These are phyloP conservation scores for Drosophila gunungcola DNA, from an alignment of 1,140 invertebrate genomes.

Conservation along the genomic window DNA sequence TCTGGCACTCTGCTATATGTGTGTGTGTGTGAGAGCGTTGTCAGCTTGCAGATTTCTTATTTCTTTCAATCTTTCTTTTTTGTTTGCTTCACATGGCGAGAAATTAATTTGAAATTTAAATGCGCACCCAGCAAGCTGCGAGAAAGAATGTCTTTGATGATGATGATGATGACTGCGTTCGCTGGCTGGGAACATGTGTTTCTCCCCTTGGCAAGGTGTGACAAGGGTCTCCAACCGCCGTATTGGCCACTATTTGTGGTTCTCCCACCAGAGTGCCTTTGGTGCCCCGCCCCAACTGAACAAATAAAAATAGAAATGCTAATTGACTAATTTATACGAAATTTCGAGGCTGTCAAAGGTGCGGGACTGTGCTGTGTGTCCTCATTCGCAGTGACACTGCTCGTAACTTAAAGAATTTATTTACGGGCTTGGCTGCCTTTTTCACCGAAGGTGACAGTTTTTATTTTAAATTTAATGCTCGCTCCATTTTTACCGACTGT, in stretches of 20 bases:
- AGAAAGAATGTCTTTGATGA: constrained; percentile 66
- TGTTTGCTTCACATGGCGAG: constrained; percentile 61
- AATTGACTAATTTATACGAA: constrained; percentile 74
- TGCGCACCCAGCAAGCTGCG: constrained; percentile 62
- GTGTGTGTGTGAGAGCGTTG: constrained; percentile 18
- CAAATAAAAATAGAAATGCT: constrained; percentile 55
- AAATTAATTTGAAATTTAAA: constrained; percentile 84
- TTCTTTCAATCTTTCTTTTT: constrained; percentile 33
- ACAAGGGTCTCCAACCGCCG: constrained; percentile 26
- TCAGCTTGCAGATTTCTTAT: constrained; percentile 77
- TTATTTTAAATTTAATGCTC: constrained; percentile 23
- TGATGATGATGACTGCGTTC: constrained; percentile 44
- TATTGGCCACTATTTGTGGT: constrained; percentile 32
- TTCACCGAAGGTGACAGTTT: constrained; percentile 7
- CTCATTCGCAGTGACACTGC: constrained; percentile 43
- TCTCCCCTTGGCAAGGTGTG: constrained; percentile 25
- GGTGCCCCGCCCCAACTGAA: constrained; percentile 1
- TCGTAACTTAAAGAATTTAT: constrained; percentile 57
- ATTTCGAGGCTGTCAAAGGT: constrained; percentile 18
- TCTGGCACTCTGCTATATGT: constrained; percentile 34
- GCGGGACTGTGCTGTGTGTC: constrained; percentile 16
- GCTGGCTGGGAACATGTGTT: constrained; percentile 31
- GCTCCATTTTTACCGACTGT: constrained; percentile 26
- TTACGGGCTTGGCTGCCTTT: constrained; percentile 1
- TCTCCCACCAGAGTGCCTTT: background rate